These are phyloP conservation scores for Brachirus orientalis DNA, from an alignment of 2,113 vertebrate genomes.

Conservation along the genomic window DNA sequence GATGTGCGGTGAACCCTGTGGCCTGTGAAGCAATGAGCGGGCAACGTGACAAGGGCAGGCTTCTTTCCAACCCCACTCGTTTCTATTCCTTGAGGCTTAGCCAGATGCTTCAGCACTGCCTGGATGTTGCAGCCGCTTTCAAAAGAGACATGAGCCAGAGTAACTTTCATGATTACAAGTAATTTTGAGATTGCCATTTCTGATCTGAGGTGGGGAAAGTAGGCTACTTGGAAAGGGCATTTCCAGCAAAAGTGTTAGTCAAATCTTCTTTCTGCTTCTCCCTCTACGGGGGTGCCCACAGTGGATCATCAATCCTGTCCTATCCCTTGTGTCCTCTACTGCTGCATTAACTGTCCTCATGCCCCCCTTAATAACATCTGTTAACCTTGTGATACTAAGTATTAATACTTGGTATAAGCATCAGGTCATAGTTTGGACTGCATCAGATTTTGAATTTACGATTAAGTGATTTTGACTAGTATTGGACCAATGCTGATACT, in stretches of 20 bases:
- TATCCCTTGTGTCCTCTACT: no score
- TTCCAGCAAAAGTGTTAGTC: slow-evolving; percentile 42
- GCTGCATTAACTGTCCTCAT: no score
- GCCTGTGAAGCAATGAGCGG: not conserved
- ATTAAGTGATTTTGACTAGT: no score
- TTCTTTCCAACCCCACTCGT: slow-evolving; percentile 9
- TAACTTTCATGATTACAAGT: slow-evolving; percentile 29
- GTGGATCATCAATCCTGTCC: no score
- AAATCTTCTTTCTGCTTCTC: not conserved
- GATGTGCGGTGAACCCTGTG: slow-evolving; percentile 2
- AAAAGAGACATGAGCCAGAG: slow-evolving; percentile 12
- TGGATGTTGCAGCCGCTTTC: not conserved
- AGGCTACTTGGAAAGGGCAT: no score
- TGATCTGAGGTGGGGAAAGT: slow-evolving; percentile 7
- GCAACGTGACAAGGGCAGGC: slow-evolving; percentile 16
- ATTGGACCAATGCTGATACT: no score
- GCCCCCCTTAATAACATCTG: no score
- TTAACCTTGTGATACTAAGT: no score
- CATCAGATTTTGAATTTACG: no score
- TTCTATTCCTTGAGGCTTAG: slow-evolving; percentile 38
- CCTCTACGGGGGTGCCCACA: no score
- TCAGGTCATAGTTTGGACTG: no score
- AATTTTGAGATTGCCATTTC: slow-evolving; percentile 1
- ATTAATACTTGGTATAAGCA: no score
- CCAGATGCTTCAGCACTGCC: slow-evolving; percentile 18